Percentiles rank a stretch among this genome's conserved stretches.
phyloP scores from a whole-genome alignment of 2,113 vertebrate species.

The Protomyctophum bolini region DNA sequence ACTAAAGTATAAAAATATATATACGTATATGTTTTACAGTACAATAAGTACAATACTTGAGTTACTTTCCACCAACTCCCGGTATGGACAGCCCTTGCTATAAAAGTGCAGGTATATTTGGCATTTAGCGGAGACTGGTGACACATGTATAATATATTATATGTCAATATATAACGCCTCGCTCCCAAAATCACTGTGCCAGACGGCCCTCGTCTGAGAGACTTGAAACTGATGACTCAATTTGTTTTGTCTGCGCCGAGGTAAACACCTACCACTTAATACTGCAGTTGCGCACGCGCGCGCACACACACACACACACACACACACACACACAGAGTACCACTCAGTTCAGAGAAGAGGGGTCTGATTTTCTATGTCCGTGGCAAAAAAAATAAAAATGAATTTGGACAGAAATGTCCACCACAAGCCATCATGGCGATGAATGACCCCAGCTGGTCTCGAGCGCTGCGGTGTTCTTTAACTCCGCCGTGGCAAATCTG shows the following conservation, averaged over 20 bases:
- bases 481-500: no score
- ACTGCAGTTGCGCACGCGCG: conserved; percentile 6
- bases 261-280: conserved; percentile 47
- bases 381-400: no score
- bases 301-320: no score
- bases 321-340: no score
- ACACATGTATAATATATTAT: conserved; percentile 51
- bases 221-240: conserved; percentile 59
- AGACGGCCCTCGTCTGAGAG: conserved; percentile 33
- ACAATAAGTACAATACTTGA: not conserved
- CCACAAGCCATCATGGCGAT: no score
- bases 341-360: no score
- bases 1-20: no score
- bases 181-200: conserved; percentile 28
- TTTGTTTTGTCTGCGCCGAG: conserved; percentile 36
- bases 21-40: no score
- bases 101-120: conserved; percentile 32
- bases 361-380: no score
- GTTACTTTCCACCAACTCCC: not conserved
- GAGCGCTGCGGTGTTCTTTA: no score
- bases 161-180: conserved; percentile 31
- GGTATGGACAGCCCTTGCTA: conserved; percentile 2
- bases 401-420: no score
- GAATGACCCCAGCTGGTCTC: no score
- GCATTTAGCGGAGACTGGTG: conserved; percentile 33